Evolutionary conservation across 1,140 invertebrate genomes (phyloP), one percentile per base, ranked within the genome.

Genomic region (Caerostris darwini): DNA sequence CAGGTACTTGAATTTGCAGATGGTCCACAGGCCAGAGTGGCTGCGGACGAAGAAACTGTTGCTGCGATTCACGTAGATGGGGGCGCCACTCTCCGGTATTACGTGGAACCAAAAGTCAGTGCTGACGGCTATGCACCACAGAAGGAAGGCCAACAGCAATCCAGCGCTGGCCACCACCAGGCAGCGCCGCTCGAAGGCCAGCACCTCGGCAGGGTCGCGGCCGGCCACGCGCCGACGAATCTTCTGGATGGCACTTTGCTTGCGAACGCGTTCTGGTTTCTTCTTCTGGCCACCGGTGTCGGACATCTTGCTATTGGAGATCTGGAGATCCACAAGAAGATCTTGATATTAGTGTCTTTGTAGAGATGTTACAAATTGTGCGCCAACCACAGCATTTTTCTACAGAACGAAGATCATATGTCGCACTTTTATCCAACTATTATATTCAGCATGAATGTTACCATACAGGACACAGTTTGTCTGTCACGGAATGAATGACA

Each of bases 41-140:
- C 97, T 97, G 89, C 96, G 96, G 93, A 97, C 96, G 86, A 97
- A 97, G 95, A 97, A 97, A n/a, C 96, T 95, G 7, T 96, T 95
- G 64, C 96, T 97, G 90, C 96, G 96, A 0, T 96, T 96, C 56
- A 97, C 95, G 83, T 96, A 97, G 94, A 97, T 96, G 95, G 97
- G 97, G 59, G 94, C 85, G 94, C 94, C 95, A 95, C 50, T 97
- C 96, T 93, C 96, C 95, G 59, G 94, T 95, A 86, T 5, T 1
- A 98, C 97, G 19, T 97, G 96, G 89, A 97, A 97, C 98, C 98
- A 98, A 95, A 97, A 97, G 95, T 97, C 97, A 3, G 98, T 98
- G 71, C 97, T 97, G 85, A 98, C 97, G 19, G 98, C 97, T 2
- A 97, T 96, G 7, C 97, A 97, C 98, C 98, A 98, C 3, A 98